Percentiles rank a stretch among this genome's conserved stretches.
Evolutionary conservation across 2,113 vertebrate species (phyloP).

Genomic region (Melanostigma gelatinosum): DNA sequence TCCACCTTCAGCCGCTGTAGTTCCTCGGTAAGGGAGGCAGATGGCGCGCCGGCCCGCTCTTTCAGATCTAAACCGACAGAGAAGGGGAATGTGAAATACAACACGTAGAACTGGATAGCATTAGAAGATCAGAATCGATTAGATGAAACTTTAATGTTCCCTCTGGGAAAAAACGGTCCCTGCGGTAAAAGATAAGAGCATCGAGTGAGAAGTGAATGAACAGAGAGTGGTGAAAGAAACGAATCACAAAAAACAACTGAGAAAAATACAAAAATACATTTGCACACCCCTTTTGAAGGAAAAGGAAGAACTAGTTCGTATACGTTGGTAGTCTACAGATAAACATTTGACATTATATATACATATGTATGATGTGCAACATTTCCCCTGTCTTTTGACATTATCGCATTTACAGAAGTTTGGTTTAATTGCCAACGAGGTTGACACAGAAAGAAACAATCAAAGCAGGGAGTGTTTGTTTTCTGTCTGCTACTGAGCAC

Average conservation of each 20-base stretch:
- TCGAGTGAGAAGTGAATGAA: neutral
- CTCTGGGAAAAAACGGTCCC: neutral
- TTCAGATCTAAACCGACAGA: constrained; percentile 29
- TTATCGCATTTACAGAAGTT: neutral
- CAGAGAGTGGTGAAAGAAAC: neutral
- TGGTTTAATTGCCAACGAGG: neutral
- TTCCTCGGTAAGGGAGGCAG: constrained; percentile 59
- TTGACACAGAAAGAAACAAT: neutral
- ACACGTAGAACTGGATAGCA: neutral
- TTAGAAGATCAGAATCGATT: constrained; percentile 18
- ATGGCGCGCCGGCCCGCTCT: constrained; percentile 37
- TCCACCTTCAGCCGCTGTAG: constrained; percentile 77
- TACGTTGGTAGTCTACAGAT: neutral
- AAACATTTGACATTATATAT: neutral
- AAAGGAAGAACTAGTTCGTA: neutral
- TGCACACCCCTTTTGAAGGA: neutral
- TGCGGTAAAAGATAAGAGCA: constrained; percentile 7
- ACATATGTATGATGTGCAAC: neutral
- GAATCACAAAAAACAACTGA: neutral
- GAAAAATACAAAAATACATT: neutral
- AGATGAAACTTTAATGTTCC: constrained; percentile 19
- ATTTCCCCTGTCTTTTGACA: neutral
- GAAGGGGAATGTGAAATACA: constrained; percentile 18
- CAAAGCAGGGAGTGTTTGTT: neutral
- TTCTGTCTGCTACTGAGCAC: neutral